Percentiles rank a stretch among this genome's conserved stretches.
These are phyloP conservation scores for Coracias cyanogaster DNA, from an alignment of 2,797 vertebrate genomes.

Conservation along the genomic window DNA sequence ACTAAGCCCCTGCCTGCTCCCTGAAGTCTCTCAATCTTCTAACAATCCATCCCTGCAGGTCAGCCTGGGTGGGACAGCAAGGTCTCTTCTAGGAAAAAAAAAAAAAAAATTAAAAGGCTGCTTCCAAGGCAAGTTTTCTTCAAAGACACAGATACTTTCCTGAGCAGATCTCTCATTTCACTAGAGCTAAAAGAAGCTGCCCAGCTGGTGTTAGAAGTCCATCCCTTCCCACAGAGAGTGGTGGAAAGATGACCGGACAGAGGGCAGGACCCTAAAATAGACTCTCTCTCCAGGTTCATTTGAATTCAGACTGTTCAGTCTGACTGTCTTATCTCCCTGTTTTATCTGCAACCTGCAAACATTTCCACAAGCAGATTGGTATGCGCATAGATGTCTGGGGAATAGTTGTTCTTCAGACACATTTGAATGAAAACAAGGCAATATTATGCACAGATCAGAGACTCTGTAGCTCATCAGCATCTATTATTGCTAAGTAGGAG, in stretches of 20 bases:
- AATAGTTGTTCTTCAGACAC: not conserved
- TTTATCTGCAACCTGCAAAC: slow-evolving; percentile 16
- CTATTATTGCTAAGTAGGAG: not conserved
- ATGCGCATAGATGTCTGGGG: not conserved
- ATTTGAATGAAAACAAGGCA: slow-evolving; percentile 39
- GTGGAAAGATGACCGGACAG: not conserved
- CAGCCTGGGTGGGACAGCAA: not conserved
- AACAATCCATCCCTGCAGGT: fast-evolving
- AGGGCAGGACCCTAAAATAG: not conserved
- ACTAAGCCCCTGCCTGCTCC: not conserved
- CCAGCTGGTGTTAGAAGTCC: not conserved
- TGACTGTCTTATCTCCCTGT: not conserved
- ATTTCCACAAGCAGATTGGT: not conserved
- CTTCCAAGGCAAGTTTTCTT: not conserved
- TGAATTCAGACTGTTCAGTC: not conserved
- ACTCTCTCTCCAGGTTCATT: not conserved
- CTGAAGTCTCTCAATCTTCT: not conserved
- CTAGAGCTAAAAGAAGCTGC: not conserved
- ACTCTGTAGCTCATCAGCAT: not conserved
- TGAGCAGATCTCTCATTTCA: not conserved
- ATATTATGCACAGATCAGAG: slow-evolving; percentile 17
- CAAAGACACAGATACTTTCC: not conserved
- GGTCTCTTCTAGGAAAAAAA: not conserved
- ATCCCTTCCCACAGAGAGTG: fast-evolving
- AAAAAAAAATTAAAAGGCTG: not conserved